phyloP scores from a whole-genome alignment of 1,140 invertebrate genomes.

The Atta texana region DNA sequence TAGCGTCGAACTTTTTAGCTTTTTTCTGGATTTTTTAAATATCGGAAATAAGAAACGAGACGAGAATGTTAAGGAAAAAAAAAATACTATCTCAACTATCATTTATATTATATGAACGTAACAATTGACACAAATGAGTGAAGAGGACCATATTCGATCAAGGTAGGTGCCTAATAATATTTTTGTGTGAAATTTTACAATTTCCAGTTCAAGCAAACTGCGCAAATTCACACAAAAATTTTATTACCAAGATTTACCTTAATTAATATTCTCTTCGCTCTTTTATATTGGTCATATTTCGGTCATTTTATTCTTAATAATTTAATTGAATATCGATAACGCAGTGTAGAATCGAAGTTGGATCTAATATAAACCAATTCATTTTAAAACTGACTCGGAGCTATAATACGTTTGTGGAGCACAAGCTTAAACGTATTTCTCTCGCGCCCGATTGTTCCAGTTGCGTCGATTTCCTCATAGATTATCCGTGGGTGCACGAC shows the following conservation, averaged over 20 bases:
- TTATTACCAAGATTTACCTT: too few species aligned
- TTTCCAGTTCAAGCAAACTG: too few species aligned
- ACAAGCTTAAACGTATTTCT: neutral
- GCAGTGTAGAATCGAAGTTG: neutral
- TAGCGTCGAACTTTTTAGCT: slow-evolving; percentile 31
- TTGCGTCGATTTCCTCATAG: slow-evolving; percentile 14
- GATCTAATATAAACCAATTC: neutral
- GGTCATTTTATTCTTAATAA: too few species aligned
- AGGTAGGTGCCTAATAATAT: too few species aligned
- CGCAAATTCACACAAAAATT: too few species aligned
- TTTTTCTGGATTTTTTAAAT: slow-evolving; percentile 24
- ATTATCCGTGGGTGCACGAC: neutral
- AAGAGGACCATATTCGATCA: too few species aligned
- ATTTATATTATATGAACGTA: neutral
- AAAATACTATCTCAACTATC: slow-evolving; percentile 20
- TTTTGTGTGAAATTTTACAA: too few species aligned
- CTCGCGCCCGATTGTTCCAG: neutral
- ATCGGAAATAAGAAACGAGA: neutral
- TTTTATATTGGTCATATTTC: too few species aligned
- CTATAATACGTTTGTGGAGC: neutral
- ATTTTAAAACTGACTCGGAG: neutral
- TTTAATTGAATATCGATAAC: too few species aligned
- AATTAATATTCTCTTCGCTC: too few species aligned
- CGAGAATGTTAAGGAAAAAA: neutral
- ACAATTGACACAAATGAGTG: neutral